Conservation (phyloP, 2,888 invertebrate genomes). For the Ephialtes manifestator region DNA sequence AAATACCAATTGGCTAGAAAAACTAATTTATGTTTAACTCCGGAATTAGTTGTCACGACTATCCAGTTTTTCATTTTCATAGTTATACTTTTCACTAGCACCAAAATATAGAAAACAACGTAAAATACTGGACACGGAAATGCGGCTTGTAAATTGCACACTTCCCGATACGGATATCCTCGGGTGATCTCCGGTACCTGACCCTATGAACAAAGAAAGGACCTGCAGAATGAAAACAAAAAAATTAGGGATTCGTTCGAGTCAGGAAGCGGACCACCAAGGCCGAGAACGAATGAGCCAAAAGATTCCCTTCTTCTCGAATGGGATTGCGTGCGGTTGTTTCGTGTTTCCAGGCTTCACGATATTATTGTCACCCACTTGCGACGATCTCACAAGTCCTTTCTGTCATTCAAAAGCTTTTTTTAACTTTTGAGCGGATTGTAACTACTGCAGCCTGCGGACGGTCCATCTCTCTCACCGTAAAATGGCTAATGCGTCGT, state of each 20-base stretch:
- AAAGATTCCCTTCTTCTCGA: slow-evolving; percentile 53
- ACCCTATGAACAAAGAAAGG: slow-evolving; percentile 21
- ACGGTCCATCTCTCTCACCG: slow-evolving; percentile 67
- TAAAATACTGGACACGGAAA: slow-evolving; percentile 23
- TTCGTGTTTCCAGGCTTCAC: slow-evolving; percentile 28
- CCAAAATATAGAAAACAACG: slow-evolving; percentile 14
- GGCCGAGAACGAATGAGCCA: slow-evolving; percentile 36
- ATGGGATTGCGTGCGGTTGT: neutral
- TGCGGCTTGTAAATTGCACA: slow-evolving; percentile 31
- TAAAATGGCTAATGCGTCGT: slow-evolving; percentile 81
- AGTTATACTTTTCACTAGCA: neutral
- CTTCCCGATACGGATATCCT: slow-evolving; percentile 29
- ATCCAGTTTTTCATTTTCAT: too few species aligned
- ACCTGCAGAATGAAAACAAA: slow-evolving; percentile 10
- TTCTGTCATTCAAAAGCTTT: slow-evolving; percentile 65
- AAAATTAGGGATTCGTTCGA: slow-evolving; percentile 24
- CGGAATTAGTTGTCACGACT: too few species aligned
- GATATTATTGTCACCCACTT: slow-evolving; percentile 80
- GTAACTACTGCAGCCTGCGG: slow-evolving; percentile 26
- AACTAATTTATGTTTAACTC: neutral
- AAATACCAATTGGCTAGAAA: too few species aligned
- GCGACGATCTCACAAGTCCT: slow-evolving; percentile 74
- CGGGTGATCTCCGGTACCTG: slow-evolving; percentile 40
- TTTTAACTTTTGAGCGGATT: slow-evolving; percentile 52
- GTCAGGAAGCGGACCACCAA: slow-evolving; percentile 51